Evolutionary conservation across 2,888 invertebrate genomes (phyloP).

Genomic region (Morpho deidamia): DNA sequence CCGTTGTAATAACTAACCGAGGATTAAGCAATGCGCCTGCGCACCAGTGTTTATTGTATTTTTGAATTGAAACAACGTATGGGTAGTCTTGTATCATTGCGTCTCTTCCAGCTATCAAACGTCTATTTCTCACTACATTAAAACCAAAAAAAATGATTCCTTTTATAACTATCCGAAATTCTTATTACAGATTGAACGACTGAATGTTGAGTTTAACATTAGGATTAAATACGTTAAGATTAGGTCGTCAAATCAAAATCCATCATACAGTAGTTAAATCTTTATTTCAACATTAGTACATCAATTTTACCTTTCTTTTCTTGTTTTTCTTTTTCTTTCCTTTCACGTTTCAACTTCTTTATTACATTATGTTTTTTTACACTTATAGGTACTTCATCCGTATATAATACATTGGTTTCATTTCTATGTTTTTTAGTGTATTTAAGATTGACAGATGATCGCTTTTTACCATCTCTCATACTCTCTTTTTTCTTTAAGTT

Average conservation of each 20-base stretch:
- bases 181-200: no score
- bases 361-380: background rate
- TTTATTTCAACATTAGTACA: constrained; percentile 16
- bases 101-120: constrained; percentile 52
- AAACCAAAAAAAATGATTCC: background rate
- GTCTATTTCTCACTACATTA: constrained; percentile 38
- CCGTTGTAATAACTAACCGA: constrained; percentile 58
- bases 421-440: constrained; percentile 4
- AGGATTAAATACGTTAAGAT: background rate
- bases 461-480: background rate
- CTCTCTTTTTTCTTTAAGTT: background rate
- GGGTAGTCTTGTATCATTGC: constrained; percentile 58
- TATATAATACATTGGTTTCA: background rate
- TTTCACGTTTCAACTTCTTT: constrained; percentile 1
- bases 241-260: constrained; percentile 12
- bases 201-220: no score
- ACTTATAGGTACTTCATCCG: background rate
- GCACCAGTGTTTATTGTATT: constrained; percentile 58
- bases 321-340: background rate
- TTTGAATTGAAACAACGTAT: constrained; percentile 63
- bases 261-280: constrained; percentile 16
- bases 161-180: background rate
- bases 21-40: constrained; percentile 59
- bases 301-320: constrained; percentile 17
- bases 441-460: constrained; percentile 1